These are phyloP conservation scores for Microplitis demolitor DNA, from an alignment of 1,140 invertebrate species.

Conservation along the genomic window DNA sequence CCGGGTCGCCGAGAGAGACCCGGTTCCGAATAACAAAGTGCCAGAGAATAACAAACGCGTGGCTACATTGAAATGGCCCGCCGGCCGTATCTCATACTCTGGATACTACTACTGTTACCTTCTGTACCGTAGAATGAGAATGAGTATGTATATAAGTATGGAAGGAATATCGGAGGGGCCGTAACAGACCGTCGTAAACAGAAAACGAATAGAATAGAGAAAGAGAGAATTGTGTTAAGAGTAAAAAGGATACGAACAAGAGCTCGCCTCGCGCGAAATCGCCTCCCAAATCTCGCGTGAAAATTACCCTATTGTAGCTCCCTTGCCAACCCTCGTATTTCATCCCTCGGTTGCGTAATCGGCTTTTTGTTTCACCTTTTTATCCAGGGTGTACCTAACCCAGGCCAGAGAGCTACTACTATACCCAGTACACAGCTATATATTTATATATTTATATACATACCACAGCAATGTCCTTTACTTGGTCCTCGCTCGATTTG, in stretches of 20 bases:
- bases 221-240: not conserved
- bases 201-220: conserved; percentile 19
- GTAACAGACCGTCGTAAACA: not conserved
- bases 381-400: conserved; percentile 42
- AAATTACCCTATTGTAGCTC: conserved; percentile 60
- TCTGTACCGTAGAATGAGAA: conserved; percentile 18
- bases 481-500: conserved; percentile 38
- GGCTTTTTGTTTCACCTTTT: conserved; percentile 62
- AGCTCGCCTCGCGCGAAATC: conserved; percentile 51
- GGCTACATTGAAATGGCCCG: conserved; percentile 59
- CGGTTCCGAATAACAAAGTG: conserved; percentile 52
- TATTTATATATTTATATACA: not conserved
- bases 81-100: conserved; percentile 52
- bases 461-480: not conserved
- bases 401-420: not conserved
- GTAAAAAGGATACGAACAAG: not conserved
- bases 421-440: conserved; percentile 19
- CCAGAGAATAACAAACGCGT: conserved; percentile 59
- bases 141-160: not conserved
- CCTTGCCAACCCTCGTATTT: conserved; percentile 43
- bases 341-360: conserved; percentile 59
- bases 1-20: conserved; percentile 17
- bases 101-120: not conserved
- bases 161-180: too few species aligned
- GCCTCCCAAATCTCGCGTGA: conserved; percentile 63